Evolutionary conservation across 2,888 invertebrate genomes (phyloP), one percentile per base, ranked within the genome.

Genomic region (Cryptosula pallasiana): DNA sequence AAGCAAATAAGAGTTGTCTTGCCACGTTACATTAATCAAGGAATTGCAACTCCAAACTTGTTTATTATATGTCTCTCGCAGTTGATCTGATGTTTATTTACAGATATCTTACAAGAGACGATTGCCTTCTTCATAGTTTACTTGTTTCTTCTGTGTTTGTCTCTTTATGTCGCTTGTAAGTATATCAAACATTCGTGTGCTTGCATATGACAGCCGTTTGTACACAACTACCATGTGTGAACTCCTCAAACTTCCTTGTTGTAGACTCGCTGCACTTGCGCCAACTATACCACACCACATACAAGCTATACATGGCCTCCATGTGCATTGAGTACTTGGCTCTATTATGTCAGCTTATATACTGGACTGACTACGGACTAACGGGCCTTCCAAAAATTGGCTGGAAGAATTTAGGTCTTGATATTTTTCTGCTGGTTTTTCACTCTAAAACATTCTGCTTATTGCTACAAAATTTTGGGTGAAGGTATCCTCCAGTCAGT

Each of bases 31-130:
- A n/a, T n/a, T n/a, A n/a, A n/a, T n/a, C n/a, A n/a, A n/a, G n/a
- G n/a, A n/a, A n/a, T n/a, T n/a, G n/a, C n/a, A n/a, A n/a, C n/a
- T n/a, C n/a, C n/a, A n/a, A n/a, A n/a, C n/a, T n/a, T n/a, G n/a
- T n/a, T n/a, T n/a, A n/a, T n/a, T n/a, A n/a, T n/a, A n/a, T n/a
- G n/a, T n/a, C n/a, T n/a, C n/a, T n/a, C n/a, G n/a, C n/a, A n/a
- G n/a, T n/a, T n/a, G n/a, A n/a, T n/a, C n/a, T n/a, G n/a, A n/a
- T n/a, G n/a, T n/a, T n/a, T n/a, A n/a, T n/a, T 80, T 81, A 3
- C 88, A 95, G 95, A 93, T 82, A 93, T 95, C 72, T 87, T 95
- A 0, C 94, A 94, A 69, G 89, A 92, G 9, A 87, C 94, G 23
- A 88, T 94, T 78, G 88, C 89, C 0, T 93, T 92, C 81, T 88